phyloP scores from a whole-genome alignment of 2,797 vertebrate species.

The Craterocephalus amniculus region DNA sequence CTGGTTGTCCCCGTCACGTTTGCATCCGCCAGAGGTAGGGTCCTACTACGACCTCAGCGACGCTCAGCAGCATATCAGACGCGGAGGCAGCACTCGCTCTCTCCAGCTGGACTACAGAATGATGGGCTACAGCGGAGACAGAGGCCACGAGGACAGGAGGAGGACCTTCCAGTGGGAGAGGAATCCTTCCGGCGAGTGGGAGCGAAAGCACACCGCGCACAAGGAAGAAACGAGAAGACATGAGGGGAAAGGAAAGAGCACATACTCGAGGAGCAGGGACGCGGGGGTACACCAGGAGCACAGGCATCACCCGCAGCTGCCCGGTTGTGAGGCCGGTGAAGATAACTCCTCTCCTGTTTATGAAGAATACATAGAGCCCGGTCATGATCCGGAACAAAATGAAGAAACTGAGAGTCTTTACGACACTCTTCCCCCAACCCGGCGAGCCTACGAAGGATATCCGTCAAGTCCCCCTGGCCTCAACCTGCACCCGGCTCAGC shows the following conservation, averaged over 20 bases:
- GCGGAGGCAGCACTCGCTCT: constrained; percentile 75
- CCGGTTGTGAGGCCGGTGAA: constrained; percentile 42
- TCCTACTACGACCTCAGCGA: constrained; percentile 66
- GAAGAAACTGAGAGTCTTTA: constrained; percentile 80
- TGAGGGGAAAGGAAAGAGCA: constrained; percentile 27
- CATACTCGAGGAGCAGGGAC: constrained; percentile 37
- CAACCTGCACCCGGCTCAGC: constrained; percentile 76
- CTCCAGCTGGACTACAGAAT: constrained; percentile 75
- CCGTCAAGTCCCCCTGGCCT: constrained; percentile 67
- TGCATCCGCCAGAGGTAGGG: constrained; percentile 55
- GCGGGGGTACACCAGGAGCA: constrained; percentile 29
- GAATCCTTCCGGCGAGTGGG: constrained; percentile 76
- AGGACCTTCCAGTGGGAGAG: constrained; percentile 77
- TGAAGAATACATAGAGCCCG: constrained; percentile 70
- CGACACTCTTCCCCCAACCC: constrained; percentile 84
- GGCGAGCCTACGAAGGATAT: constrained; percentile 80
- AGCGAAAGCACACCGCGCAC: constrained; percentile 46
- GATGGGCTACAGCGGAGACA: constrained; percentile 36
- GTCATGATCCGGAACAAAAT: constrained; percentile 25
- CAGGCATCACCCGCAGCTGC: constrained; percentile 31
- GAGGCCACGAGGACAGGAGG: constrained; percentile 33
- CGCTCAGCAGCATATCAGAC: constrained; percentile 62
- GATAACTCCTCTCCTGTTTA: constrained; percentile 73
- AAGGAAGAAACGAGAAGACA: constrained; percentile 48
- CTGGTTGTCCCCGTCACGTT: constrained; percentile 75